phyloP scores from a whole-genome alignment of 1,140 invertebrate species.

The Drosophila dunni region DNA sequence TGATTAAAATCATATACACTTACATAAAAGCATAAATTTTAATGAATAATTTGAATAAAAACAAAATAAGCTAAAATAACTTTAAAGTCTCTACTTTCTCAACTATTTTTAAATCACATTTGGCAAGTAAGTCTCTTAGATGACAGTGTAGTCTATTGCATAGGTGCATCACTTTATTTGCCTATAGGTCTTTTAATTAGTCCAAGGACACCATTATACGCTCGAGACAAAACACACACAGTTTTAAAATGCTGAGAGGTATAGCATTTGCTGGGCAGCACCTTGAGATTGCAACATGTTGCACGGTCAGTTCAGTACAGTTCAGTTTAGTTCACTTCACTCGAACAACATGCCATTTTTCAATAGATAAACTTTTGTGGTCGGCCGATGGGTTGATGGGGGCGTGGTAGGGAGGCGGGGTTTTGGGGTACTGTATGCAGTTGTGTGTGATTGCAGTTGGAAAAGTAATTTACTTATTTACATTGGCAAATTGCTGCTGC shows the following conservation, averaged over 20 bases:
- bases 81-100: no score
- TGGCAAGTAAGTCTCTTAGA: no score
- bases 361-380: slow-evolving; percentile 47
- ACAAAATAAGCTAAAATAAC: no score
- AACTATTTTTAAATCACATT: no score
- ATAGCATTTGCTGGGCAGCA: neutral
- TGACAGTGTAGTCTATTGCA: neutral
- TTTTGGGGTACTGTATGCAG: no score
- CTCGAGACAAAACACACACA: slow-evolving; percentile 38
- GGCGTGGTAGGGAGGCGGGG: neutral
- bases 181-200: slow-evolving; percentile 70
- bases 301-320: slow-evolving; percentile 10
- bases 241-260: neutral
- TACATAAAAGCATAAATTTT: no score
- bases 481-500: slow-evolving; percentile 66
- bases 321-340: neutral
- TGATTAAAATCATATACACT: no score
- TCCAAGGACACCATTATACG: slow-evolving; percentile 66
- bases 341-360: slow-evolving; percentile 19
- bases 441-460: slow-evolving; percentile 53
- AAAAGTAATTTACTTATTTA: slow-evolving; percentile 76
- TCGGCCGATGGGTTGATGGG: neutral
- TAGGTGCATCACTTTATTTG: slow-evolving; percentile 34
- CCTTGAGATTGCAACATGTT: slow-evolving; percentile 42
- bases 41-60: no score